phyloP scores from a whole-genome alignment of 2,797 vertebrate species.

The Acridotheres tristis region DNA sequence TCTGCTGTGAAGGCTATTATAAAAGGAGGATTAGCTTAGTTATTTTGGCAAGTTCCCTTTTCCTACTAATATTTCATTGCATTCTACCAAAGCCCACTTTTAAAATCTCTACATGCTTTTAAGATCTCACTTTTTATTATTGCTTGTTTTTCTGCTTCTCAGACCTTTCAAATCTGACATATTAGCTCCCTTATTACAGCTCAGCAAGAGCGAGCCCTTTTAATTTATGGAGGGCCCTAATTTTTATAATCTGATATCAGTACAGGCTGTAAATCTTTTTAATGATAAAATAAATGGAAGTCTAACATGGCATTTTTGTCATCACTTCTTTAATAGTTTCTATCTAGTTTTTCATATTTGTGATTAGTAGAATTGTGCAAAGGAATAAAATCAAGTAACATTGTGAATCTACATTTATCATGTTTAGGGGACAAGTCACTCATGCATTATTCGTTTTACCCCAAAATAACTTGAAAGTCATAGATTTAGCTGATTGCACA shows the following conservation, averaged over 20 bases:
- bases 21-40: constrained; percentile 4
- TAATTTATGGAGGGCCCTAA: constrained; percentile 57
- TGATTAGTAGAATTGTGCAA: constrained; percentile 33
- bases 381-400: constrained; percentile 33
- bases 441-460: neutral
- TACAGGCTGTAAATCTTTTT: constrained; percentile 60
- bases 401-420: neutral
- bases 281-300: constrained; percentile 56
- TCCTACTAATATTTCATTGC: constrained; percentile 58
- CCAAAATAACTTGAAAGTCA: neutral
- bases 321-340: constrained; percentile 58
- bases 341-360: constrained; percentile 34
- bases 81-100: constrained; percentile 47
- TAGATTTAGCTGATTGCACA: neutral
- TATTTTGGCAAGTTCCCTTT: constrained; percentile 64
- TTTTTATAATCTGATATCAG: constrained; percentile 66
- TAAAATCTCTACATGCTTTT: constrained; percentile 52
- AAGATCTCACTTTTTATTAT: constrained; percentile 61
- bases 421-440: neutral
- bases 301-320: constrained; percentile 61
- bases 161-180: constrained; percentile 35
- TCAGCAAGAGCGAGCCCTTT: constrained; percentile 59
- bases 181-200: constrained; percentile 29
- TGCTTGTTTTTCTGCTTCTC: constrained; percentile 42
- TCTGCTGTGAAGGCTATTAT: constrained; percentile 47